Base-by-base conservation (phyloP, 2,113 vertebrate genomes). In the Shinisaurus crocodilurus region DNA sequence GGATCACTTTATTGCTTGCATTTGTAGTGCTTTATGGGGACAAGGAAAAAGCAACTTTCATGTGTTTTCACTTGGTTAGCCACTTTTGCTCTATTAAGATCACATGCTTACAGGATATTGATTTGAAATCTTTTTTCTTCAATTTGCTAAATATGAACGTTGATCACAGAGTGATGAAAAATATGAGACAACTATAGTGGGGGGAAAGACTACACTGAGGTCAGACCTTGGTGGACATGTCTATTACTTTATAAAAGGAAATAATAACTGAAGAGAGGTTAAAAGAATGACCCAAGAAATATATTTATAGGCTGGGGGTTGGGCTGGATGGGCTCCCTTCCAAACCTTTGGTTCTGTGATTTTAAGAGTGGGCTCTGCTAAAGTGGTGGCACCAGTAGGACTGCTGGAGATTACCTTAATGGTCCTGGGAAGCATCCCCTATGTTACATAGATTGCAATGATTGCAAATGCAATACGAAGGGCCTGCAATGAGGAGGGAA, bases 1-100 rank as follows among this genome's bases (percentile, higher is more conserved):
- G 43, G 27, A 79, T 2, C 43, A 57, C 4, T 65, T 34, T 69
- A 18, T 8, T 34, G 79, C 60, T 94, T 27, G 60, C 0, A 0
- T 29, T 29, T 75, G 50, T 32, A 82, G 20, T 18, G 67, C 82
- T 57, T 82, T 32, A 87, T 57, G 0, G 13, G 0, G 43, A 43
- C 18, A 88, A 69, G 0, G 0, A 89, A 37, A 77, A 85, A 0
- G 0, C 0, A 25, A 15, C 1, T 89, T 90, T 84, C 18, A 50
- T 23, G 75, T 63, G 0, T 18, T 76, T 92, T 70, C 27, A 37
- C 45, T 76, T 88, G 29, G 40, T 5, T n/a, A 43, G 3, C 27
- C 37, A 48, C 1, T 60, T 20, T 43, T 87, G 27, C 85, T 79
- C 57, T 16, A 81, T 15, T 54, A 2, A 85, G 81, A 82, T 37